phyloP scores from a whole-genome alignment of 2,113 vertebrate species.

The Coptodon rendalli region DNA sequence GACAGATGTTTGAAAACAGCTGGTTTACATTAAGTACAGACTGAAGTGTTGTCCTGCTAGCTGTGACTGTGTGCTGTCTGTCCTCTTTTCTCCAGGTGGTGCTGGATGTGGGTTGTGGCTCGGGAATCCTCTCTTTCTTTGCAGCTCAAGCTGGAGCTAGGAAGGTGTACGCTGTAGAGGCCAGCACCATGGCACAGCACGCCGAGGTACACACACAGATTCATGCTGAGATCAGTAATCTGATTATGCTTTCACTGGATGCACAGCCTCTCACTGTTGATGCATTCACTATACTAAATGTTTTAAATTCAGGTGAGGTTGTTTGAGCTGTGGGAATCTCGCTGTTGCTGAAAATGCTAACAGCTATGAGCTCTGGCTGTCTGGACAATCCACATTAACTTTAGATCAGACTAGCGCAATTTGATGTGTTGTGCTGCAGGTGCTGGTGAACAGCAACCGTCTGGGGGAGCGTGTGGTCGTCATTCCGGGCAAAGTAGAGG shows the following conservation, averaged over 20 bases:
- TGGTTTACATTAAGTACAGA: neutral
- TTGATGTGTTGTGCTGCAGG: conserved; percentile 57
- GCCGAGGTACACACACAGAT: conserved; percentile 77
- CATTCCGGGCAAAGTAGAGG: conserved; percentile 94
- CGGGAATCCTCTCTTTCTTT: conserved; percentile 94
- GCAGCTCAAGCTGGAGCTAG: conserved; percentile 91
- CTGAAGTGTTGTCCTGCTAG: neutral
- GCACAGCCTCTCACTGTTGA: neutral
- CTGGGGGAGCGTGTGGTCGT: conserved; percentile 87
- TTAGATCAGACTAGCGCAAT: neutral
- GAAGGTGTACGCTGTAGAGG: conserved; percentile 94
- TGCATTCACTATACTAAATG: neutral
- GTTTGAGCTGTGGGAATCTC: neutral
- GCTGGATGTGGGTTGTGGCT: conserved; percentile 92
- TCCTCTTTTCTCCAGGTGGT: conserved; percentile 75
- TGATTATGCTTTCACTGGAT: neutral
- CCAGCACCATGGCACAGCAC: conserved; percentile 96
- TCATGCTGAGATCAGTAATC: neutral
- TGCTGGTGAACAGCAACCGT: conserved; percentile 92
- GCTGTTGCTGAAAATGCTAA: neutral
- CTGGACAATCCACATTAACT: neutral
- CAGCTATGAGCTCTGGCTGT: neutral
- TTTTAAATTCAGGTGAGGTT: neutral
- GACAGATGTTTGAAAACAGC: neutral
- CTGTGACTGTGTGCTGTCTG: neutral